These are phyloP conservation scores for Strix uralensis DNA, from an alignment of 2,113 vertebrate genomes.

Conservation along the genomic window DNA sequence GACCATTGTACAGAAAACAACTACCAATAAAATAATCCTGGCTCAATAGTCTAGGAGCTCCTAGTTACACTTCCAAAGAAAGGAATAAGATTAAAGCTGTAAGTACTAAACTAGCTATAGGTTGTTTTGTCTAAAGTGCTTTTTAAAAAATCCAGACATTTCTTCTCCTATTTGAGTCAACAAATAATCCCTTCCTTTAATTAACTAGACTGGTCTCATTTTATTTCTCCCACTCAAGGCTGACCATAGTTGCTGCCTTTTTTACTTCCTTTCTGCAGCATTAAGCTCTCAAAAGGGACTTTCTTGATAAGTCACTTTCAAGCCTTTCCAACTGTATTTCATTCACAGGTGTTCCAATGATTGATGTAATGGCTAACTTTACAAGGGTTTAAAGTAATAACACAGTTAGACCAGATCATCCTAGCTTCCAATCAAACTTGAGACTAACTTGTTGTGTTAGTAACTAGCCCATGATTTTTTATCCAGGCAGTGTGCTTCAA, in stretches of 20 bases:
- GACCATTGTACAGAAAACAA: not conserved
- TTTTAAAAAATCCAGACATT: not conserved
- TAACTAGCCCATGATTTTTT: not conserved
- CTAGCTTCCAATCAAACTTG: not conserved
- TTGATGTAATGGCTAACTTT: not conserved
- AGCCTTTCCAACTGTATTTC: not conserved
- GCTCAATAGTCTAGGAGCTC: not conserved
- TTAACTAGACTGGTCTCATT: not conserved
- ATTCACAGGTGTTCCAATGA: not conserved
- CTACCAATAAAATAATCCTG: not conserved
- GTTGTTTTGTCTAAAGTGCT: not conserved
- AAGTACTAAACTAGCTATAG: not conserved
- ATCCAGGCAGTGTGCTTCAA: not conserved
- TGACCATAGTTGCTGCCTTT: not conserved
- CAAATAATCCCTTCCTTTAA: not conserved
- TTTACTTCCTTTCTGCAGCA: not conserved
- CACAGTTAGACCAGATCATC: not conserved
- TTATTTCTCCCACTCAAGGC: not conserved
- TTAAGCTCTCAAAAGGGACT: not conserved
- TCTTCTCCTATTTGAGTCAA: not conserved
- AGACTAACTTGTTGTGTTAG: not conserved
- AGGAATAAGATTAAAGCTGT: not conserved
- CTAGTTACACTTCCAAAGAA: not conserved
- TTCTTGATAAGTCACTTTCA: not conserved
- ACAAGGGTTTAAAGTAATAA: not conserved